A percentile compares a stretch with the other conserved stretches of the same genome.
phyloP scores from a whole-genome alignment of 2,113 vertebrate genomes.

The Progne subis region DNA sequence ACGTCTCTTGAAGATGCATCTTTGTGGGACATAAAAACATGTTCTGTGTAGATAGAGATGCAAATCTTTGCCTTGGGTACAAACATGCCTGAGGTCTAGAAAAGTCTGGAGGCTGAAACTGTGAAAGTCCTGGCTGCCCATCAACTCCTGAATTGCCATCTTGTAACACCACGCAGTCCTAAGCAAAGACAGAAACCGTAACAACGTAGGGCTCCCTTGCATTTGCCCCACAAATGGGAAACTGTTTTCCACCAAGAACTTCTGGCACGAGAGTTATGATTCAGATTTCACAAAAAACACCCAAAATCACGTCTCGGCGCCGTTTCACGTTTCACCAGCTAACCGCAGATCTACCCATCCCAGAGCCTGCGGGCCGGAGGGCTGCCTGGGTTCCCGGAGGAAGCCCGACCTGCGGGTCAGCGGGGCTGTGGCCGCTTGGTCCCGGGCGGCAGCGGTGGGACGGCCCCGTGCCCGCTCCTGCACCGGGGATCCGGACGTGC shows the following conservation, averaged over 20 bases:
- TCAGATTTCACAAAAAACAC: not conserved
- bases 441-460: not conserved
- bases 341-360: not conserved
- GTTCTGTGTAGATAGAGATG: not conserved
- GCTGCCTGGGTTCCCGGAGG: not conserved
- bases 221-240: not conserved
- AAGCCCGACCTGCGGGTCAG: not conserved
- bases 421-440: fast-evolving
- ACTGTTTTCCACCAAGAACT: not conserved
- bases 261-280: fast-evolving
- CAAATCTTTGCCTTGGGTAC: not conserved
- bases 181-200: not conserved
- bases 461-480: not conserved
- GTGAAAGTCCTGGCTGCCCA: not conserved
- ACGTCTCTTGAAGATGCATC: not conserved
- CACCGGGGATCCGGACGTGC: not conserved
- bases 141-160: not conserved
- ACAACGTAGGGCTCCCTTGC: not conserved
- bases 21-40: not conserved
- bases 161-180: not conserved
- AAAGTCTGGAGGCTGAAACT: not conserved
- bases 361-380: not conserved
- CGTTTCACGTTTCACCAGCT: not conserved
- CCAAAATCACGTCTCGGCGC: fast-evolving
- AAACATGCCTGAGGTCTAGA: not conserved